phyloP scores from a whole-genome alignment of 2,888 invertebrate genomes.

The Zeuzera pyrina region DNA sequence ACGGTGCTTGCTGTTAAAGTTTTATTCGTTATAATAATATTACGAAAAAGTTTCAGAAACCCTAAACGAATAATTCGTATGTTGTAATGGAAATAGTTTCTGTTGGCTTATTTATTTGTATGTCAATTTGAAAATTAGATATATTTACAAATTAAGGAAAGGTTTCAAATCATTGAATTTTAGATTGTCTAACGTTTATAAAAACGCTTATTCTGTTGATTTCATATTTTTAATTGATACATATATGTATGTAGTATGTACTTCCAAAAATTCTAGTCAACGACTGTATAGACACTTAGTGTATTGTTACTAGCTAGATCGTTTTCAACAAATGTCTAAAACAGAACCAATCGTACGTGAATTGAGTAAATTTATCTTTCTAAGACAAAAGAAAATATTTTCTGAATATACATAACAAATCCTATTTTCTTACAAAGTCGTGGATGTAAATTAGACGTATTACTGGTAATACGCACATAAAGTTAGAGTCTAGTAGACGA shows the following conservation, averaged over 20 bases:
- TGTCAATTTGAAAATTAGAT: slow-evolving; percentile 30
- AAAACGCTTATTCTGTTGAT: slow-evolving; percentile 31
- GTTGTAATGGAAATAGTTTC: slow-evolving; percentile 23
- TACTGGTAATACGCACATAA: slow-evolving; percentile 63
- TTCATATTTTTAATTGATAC: slow-evolving; percentile 21
- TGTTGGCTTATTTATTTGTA: slow-evolving; percentile 26
- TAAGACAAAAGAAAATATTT: slow-evolving; percentile 54
- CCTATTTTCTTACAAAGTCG: slow-evolving; percentile 66
- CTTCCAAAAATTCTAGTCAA: slow-evolving; percentile 43
- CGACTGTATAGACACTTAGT: slow-evolving; percentile 59
- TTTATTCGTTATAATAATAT: slow-evolving; percentile 45
- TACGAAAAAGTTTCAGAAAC: slow-evolving; percentile 38
- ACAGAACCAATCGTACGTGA: slow-evolving; percentile 53
- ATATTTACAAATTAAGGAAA: slow-evolving; percentile 26
- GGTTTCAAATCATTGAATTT: slow-evolving; percentile 60
- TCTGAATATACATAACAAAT: slow-evolving; percentile 60
- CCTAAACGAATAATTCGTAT: slow-evolving; percentile 50
- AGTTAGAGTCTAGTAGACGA: slow-evolving; percentile 19
- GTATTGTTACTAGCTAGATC: slow-evolving; percentile 49
- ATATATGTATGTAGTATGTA: slow-evolving; percentile 31
- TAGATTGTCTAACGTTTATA: slow-evolving; percentile 44
- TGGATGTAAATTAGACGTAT: slow-evolving; percentile 54
- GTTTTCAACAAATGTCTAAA: slow-evolving; percentile 34
- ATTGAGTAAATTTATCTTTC: slow-evolving; percentile 47
- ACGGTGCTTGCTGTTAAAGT: slow-evolving; percentile 65